Base-by-base conservation (phyloP, 35 echinoderm and acorn worm genomes). In the Eucidaris tribuloides region DNA sequence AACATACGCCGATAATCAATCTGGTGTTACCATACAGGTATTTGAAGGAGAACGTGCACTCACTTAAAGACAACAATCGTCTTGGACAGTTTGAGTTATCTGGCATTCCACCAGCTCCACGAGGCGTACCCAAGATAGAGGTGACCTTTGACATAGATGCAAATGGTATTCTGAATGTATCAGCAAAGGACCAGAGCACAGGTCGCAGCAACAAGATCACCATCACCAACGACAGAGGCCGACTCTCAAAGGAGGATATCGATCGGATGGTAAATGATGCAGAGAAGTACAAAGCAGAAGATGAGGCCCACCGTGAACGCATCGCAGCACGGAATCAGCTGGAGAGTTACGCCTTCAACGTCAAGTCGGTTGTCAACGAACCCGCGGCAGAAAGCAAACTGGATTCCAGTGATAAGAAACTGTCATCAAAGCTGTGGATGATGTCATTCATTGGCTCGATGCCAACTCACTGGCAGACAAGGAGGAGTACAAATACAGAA, bases 101-200 rank as follows among this genome's bases (percentile, higher is more conserved):
- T 36, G 89, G 89, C 38, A 97, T 97, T 71, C 94, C 94, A 5
- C 89, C 94, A 60, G 94, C 89, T 44, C 89, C 94, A 24, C 72
- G 89, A 56, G 94, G 94, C 61, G 89, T 97, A 27, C 94, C 94
- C 0, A 90, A 92, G 64, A 92, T 97, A 42, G 81, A 92, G 32
- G 94, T 92, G 40, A 92, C 89, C 65, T 97, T 97, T 92, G 94
- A 97, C 77, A 92, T 97, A 60, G 94, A 97, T 78, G 94, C 94
- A 41, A 97, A 97, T 42, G 94, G 89, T 38, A 92, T 97, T 81
- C 49, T 97, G 71, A 89, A 89, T 68, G 89, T 92, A 15, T 87
- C 94, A 20, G 94, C 94, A 11, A 38, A 57, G 25, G 94, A 97
- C 82, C 72, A 85, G 76, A 89, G 89, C 62, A 92, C 85, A 0